A percentile compares a stretch with the other conserved stretches of the same genome.
These are phyloP conservation scores for Polydrusus tereticollis DNA, from an alignment of 2,888 invertebrate species.

Conservation along the genomic window DNA sequence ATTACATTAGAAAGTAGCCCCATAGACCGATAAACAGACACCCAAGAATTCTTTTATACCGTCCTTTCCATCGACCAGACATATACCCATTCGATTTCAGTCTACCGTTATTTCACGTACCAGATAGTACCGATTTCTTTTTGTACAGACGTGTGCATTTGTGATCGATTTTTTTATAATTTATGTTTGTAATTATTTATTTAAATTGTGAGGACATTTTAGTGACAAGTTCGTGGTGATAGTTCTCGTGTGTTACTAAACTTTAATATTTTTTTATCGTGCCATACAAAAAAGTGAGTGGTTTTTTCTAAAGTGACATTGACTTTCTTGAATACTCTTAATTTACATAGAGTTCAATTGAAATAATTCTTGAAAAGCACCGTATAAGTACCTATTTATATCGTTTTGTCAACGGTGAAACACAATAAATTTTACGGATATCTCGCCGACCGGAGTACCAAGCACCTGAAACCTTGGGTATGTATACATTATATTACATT, in stretches of 20 bases:
- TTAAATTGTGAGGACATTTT: neutral
- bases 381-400: neutral
- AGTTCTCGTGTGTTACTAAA: neutral
- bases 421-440: neutral
- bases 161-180: neutral
- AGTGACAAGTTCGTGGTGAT: neutral
- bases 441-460: neutral
- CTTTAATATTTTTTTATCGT: no score
- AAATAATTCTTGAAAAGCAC: neutral
- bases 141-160: constrained; percentile 17
- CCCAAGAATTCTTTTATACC: constrained; percentile 40
- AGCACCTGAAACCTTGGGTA: constrained; percentile 1
- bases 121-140: constrained; percentile 44
- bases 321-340: neutral
- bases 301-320: neutral
- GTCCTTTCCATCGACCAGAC: constrained; percentile 39
- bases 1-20: constrained; percentile 46
- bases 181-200: neutral
- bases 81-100: constrained; percentile 45
- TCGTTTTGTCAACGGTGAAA: neutral
- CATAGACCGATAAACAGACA: constrained; percentile 40
- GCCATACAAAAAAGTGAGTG: neutral
- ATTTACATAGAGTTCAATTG: neutral
- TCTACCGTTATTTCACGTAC: constrained; percentile 48
- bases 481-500: neutral